phyloP scores from a whole-genome alignment of 2,888 invertebrate genomes.

The Lasioglossum marginatum region DNA sequence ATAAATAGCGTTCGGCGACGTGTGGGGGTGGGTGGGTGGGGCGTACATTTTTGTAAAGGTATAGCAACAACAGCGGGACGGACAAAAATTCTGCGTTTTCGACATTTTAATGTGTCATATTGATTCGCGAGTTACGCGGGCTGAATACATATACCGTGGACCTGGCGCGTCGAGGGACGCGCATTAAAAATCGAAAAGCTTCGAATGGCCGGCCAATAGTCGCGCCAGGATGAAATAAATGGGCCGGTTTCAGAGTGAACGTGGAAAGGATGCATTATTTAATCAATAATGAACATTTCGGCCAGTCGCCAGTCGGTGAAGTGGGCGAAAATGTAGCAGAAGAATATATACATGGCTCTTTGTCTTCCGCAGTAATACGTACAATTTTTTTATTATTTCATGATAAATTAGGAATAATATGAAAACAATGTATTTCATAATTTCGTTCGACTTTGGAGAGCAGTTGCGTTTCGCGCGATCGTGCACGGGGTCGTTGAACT shows the following conservation, averaged over 20 bases:
- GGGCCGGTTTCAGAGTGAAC: conserved; percentile 13
- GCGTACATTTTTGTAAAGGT: background rate
- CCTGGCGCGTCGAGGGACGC: background rate
- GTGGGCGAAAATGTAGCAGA: no score
- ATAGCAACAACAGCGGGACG: background rate
- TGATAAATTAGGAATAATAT: no score
- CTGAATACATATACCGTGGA: background rate
- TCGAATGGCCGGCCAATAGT: conserved; percentile 4
- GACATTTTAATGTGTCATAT: conserved; percentile 11
- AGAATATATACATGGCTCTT: no score
- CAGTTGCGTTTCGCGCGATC: conserved; percentile 9
- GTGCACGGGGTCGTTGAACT: background rate
- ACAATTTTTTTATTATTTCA: no score
- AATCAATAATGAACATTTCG: conserved; percentile 36
- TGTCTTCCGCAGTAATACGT: no score
- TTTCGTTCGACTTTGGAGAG: background rate
- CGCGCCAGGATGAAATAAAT: conserved; percentile 22
- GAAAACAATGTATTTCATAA: no score
- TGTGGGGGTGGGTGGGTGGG: background rate
- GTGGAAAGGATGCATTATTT: conserved; percentile 32
- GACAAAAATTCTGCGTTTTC: conserved; percentile 31
- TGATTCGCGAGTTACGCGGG: background rate
- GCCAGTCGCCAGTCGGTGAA: background rate
- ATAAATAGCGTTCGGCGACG: conserved; percentile 4
- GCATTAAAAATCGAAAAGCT: conserved; percentile 37